phyloP scores from a whole-genome alignment of 2,797 vertebrate genomes.

The Acridotheres tristis region DNA sequence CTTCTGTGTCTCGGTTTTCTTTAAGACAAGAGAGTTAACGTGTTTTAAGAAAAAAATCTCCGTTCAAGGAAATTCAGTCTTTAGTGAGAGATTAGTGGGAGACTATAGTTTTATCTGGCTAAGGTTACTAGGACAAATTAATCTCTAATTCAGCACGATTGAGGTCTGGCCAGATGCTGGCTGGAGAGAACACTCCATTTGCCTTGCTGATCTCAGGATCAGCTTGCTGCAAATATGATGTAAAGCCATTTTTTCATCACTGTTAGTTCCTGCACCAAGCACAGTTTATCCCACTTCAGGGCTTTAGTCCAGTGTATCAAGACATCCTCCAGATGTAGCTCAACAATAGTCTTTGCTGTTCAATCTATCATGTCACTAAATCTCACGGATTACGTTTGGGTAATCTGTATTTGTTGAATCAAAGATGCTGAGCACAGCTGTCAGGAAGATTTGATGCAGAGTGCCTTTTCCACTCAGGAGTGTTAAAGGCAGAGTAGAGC shows the following conservation, averaged over 20 bases:
- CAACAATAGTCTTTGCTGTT: neutral
- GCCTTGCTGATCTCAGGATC: neutral
- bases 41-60: neutral
- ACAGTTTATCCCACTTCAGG: neutral
- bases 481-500: neutral
- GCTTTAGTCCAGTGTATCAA: slow-evolving; percentile 25
- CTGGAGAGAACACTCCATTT: neutral
- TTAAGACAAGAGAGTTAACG: neutral
- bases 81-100: neutral
- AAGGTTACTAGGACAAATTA: neutral
- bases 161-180: neutral
- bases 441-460: neutral
- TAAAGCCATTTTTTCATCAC: neutral
- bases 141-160: neutral
- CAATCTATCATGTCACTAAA: neutral
- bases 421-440: slow-evolving; percentile 30
- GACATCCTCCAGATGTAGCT: neutral
- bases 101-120: neutral
- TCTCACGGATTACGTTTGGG: neutral
- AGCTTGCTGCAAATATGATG: neutral
- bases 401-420: slow-evolving; percentile 19
- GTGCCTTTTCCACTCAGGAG: neutral
- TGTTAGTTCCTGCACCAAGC: neutral
- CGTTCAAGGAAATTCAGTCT: neutral
- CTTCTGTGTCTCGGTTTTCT: slow-evolving; percentile 1